Base-by-base conservation (phyloP, 2,888 invertebrate genomes). In the Syrphus vitripennis region DNA sequence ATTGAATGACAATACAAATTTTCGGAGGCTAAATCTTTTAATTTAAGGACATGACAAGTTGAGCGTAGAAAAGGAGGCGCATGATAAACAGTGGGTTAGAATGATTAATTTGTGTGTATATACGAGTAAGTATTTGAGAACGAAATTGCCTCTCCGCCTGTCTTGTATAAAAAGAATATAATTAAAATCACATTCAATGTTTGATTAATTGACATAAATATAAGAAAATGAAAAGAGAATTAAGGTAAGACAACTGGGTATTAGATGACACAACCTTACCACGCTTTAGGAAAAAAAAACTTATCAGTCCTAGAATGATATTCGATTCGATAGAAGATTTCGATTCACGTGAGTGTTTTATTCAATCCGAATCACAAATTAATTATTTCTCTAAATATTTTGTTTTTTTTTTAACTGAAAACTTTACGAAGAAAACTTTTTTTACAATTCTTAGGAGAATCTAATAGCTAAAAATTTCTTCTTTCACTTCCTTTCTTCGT, bases 1-100 rank as follows among this genome's bases (percentile, higher is more conserved):
- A 84, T 77, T 84, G 75, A 84, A 81, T 77, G 84, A 71, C 61
- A 65, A 71, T 71, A 21, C 24, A 48, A 37, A 16, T n/a, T 48
- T 37, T 40, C 37, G 14, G 50, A 31, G 48, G 37, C 45, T 42
- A 40, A 61, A 40, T 24, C 67, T 61, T 55, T 69, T 83, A 72
- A 71, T 71, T 65, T 42, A 34, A 40, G 31, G 70, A 55, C 65
- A 57, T 53, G 71, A 59, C 55, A 77, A 67, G 57, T 65, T 76
- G 70, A 70, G 24, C 31, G 53, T 12, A 16, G 21, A 53, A 26
- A 40, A 70, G 4, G 37, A 14, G 37, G 19, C n/a, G 14, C 34
- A 50, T 50, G 7, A 26, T 26, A 21, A 16, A 19, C 4, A 6
- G 48, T 19, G 53, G 40, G 29, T 24, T 6, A 34, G 72, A 61